phyloP scores from a whole-genome alignment of 2,888 invertebrate species.

The Cheilosia vulpina region DNA sequence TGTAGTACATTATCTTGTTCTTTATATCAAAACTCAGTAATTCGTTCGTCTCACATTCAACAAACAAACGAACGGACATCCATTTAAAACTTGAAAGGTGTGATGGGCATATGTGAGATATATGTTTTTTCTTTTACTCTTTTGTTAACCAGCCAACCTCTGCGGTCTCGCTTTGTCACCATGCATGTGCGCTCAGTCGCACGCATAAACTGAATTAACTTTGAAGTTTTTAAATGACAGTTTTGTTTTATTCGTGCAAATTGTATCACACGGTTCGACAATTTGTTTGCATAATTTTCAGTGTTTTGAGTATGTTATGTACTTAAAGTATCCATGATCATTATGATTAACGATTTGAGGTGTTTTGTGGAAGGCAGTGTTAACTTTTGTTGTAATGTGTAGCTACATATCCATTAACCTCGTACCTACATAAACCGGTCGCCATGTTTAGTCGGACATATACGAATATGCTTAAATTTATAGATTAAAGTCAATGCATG shows the following conservation, averaged over 20 bases:
- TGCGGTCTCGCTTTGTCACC: too few species aligned
- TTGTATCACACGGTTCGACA: neutral
- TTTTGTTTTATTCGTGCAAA: slow-evolving; percentile 9
- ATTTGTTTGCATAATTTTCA: neutral
- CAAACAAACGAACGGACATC: too few species aligned
- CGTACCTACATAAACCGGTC: slow-evolving; percentile 10
- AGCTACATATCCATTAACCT: neutral
- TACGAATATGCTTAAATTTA: neutral
- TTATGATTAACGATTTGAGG: too few species aligned
- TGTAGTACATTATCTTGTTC: too few species aligned
- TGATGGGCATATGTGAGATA: neutral
- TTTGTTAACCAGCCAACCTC: neutral
- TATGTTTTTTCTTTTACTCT: neutral
- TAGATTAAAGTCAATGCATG: too few species aligned
- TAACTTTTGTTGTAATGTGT: too few species aligned
- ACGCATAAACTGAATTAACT: neutral
- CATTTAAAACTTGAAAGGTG: too few species aligned
- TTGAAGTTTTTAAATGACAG: too few species aligned
- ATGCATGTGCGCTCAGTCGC: slow-evolving; percentile 2
- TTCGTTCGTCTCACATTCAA: neutral
- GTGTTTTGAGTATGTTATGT: too few species aligned
- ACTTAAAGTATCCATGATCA: too few species aligned
- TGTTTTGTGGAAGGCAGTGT: too few species aligned
- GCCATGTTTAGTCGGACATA: slow-evolving; percentile 31
- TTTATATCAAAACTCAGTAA: too few species aligned